Conservation (phyloP, 1,140 invertebrate species). For the Littorina saxatilis region DNA sequence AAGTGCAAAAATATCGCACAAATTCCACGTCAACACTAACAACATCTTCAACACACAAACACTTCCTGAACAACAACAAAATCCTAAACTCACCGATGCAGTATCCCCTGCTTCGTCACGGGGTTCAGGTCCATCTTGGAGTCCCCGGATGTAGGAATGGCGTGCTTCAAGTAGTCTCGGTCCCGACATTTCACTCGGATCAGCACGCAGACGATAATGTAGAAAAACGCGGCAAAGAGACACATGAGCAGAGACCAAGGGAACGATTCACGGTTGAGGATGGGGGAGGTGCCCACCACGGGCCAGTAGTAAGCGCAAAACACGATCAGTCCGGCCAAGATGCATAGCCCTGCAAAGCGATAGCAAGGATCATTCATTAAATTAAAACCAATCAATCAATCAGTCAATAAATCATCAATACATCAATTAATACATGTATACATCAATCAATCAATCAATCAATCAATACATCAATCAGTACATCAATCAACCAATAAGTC, state of each 20-base stretch:
- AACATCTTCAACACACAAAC: neutral
- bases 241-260: constrained; percentile 42
- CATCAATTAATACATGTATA: too few species aligned
- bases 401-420: too few species aligned
- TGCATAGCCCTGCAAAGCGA: constrained; percentile 24
- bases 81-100: constrained; percentile 31
- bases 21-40: neutral
- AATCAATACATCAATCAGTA: too few species aligned
- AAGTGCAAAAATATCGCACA: neutral
- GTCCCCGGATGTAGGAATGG: constrained; percentile 45
- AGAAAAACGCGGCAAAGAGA: constrained; percentile 35
- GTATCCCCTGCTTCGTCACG: constrained; percentile 37
- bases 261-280: constrained; percentile 25
- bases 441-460: too few species aligned
- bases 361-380: neutral
- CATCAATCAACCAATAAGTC: too few species aligned
- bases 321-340: constrained; percentile 35
- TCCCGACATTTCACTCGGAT: constrained; percentile 35
- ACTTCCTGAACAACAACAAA: neutral
- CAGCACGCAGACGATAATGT: constrained; percentile 39
- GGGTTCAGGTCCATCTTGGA: constrained; percentile 41
- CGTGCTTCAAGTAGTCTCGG: constrained; percentile 24
- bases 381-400: too few species aligned
- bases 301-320: constrained; percentile 35
- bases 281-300: constrained; percentile 33